Base-by-base conservation (phyloP, 2,797 vertebrate genomes). In the Anabas testudineus region DNA sequence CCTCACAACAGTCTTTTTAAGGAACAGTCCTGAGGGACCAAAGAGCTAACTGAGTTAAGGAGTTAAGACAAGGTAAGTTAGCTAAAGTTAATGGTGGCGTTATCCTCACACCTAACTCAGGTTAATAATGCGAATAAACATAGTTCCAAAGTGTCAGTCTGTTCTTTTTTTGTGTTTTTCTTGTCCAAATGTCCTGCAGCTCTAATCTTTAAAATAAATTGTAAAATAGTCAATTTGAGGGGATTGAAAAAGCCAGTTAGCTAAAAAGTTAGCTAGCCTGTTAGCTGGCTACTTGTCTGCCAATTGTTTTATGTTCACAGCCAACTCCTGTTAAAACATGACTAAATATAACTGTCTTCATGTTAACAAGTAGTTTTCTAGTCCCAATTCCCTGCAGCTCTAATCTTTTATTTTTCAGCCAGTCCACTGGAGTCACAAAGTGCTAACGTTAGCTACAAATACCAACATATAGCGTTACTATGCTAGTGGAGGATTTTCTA, bases 401-500 rank as follows among this genome's bases (percentile, higher is more conserved):
- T 26, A 19, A n/a, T 51, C 36, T 54, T 28, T 6, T 10, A 18
- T 4, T 12, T 12, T 10, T 19, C 5, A 2, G 41, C 36, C 14
- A 1, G 15, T 16, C 46, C 30, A 39, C 8, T 22, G 28, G 22
- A 28, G 9, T 51, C 7, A n/a, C 15, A 16, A 14, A 7, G 56
- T 18, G 18, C 10, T 45, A 45, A 39, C 4, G 21, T 39, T 24
- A 54, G 26, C 21, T 21, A 36, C n/a, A 66, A 58, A 26, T 42
- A 56, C 24, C 71, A 52, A 1, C n/a, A 46, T 54, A 22, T 39
- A 32, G 30, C 30, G n/a, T n/a, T 32, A 56, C 12, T 1, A 51
- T 36, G 51, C 46, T 60, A 22, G 19, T 58, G 42, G 42, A 54
- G 47, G 55, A 60, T 75, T 78, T 72, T 72, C 26, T 15, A 49